Evolutionary conservation across 2,888 invertebrate genomes (phyloP).

Genomic region (Chrysodeixis includens): DNA sequence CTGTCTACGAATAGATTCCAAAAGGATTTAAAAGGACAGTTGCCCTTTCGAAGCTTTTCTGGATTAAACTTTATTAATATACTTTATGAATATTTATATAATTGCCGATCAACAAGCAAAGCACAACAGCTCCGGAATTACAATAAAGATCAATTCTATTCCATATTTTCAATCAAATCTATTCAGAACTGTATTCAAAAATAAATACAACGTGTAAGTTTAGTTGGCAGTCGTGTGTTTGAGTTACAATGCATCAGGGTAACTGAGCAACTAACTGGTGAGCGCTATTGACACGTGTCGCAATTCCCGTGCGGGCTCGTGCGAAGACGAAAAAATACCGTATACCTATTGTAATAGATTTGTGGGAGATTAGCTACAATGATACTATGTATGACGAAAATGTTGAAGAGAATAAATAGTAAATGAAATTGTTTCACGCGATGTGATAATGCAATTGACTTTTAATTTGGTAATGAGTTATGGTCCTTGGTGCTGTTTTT

Average conservation of each 20-base stretch:
- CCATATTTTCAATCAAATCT: not conserved
- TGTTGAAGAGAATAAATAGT: not conserved
- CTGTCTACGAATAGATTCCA: no score
- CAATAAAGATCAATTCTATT: no score
- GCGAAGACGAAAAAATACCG: not conserved
- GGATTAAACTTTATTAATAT: not conserved
- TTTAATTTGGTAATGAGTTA: not conserved
- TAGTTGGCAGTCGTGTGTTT: conserved; percentile 17
- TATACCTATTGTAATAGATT: not conserved
- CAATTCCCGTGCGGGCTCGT: not conserved
- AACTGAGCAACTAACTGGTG: conserved; percentile 24
- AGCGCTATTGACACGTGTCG: conserved; percentile 19
- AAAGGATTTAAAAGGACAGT: not conserved
- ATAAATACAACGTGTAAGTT: not conserved
- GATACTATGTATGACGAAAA: not conserved
- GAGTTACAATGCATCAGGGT: conserved; percentile 17
- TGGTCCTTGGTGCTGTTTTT: no score
- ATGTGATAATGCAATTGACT: not conserved
- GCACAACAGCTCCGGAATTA: no score
- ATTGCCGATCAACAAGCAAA: no score
- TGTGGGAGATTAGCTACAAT: conserved; percentile 1
- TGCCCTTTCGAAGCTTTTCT: not conserved
- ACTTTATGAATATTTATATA: not conserved
- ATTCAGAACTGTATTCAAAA: not conserved
- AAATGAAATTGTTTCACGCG: not conserved